Evolutionary conservation across 2,113 vertebrate genomes (phyloP), one percentile per base, ranked within the genome.

Genomic region (Scartelaos histophorus): DNA sequence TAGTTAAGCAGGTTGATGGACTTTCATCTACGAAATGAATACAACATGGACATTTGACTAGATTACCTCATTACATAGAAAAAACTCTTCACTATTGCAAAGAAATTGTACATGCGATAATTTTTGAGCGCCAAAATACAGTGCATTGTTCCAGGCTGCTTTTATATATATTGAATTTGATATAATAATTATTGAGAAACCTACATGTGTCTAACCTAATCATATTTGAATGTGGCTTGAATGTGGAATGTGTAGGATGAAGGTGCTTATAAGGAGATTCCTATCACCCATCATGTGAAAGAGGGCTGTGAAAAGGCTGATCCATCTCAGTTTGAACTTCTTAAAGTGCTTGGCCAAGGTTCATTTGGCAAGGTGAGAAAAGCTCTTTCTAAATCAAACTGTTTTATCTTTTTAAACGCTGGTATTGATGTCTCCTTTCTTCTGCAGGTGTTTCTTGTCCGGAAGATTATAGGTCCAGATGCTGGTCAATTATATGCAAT

Each of bases 241-340:
- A 81, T 67, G 76, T 67, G 47, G 45, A 81, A 69, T 82, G 67
- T 87, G 81, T 75, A 98, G 97, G 96, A 97, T 90, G 96, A 97
- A 80, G 95, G 91, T 88, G 89, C 84, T 17, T 93, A 98, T 87
- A 95, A 98, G 91, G 97, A 99, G 93, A 98, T 99, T 85, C 96
- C 94, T 46, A 98, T 98, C 92, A 98, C 94, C 76, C 95, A 98
- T 80, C 97, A 98, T 7, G 96, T 98, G 84, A 99, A 97, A 91
- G 97, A 99, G 91, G 97, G 97, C 75, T 99, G 96, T 75, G 97
- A 99, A 89, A 98, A 98, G 90, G 97, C 96, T 25, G 97, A 98
- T 86, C 96, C 97, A 69, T 94, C 94, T 64, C 97, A 98, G 84
- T 99, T 98, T 91, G 97, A 99, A 75, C 93, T 98, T 62, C 96